These are phyloP conservation scores for Porites lobata DNA, from an alignment of 92 coral and sea anemone genomes.

Conservation along the genomic window DNA sequence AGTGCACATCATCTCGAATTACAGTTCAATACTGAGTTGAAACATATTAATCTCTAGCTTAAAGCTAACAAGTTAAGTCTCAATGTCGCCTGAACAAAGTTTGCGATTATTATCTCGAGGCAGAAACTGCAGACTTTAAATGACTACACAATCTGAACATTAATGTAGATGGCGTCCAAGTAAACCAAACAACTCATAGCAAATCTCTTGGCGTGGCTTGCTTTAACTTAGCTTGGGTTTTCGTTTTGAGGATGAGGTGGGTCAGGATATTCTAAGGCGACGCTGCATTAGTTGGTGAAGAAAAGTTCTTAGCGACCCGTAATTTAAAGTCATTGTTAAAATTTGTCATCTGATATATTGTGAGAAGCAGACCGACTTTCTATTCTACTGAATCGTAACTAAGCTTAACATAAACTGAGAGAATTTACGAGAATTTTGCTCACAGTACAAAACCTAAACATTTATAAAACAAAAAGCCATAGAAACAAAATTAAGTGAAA, in stretches of 20 bases:
- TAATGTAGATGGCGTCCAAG: slow-evolving; percentile 15
- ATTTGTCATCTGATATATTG: no score
- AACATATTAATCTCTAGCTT: neutral
- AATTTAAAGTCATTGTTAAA: no score
- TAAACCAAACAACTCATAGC: neutral
- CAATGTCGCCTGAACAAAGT: neutral
- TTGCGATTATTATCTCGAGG: no score
- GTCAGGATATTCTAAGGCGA: no score
- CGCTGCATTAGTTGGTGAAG: no score
- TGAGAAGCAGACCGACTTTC: no score
- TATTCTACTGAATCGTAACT: no score
- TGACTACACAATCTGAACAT: neutral
- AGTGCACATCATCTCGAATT: neutral
- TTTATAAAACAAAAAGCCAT: slow-evolving; percentile 16
- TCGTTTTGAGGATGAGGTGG: no score
- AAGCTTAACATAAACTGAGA: neutral
- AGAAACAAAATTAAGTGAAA: neutral
- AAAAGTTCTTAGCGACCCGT: no score
- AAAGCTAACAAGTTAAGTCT: neutral
- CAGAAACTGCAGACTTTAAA: neutral
- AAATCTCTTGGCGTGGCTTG: no score
- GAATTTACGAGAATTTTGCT: neutral
- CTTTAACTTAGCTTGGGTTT: no score
- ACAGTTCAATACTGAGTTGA: neutral
- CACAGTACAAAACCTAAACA: neutral